Evolutionary conservation across 1,140 invertebrate species (phyloP).

Genomic region (Popillia japonica): DNA sequence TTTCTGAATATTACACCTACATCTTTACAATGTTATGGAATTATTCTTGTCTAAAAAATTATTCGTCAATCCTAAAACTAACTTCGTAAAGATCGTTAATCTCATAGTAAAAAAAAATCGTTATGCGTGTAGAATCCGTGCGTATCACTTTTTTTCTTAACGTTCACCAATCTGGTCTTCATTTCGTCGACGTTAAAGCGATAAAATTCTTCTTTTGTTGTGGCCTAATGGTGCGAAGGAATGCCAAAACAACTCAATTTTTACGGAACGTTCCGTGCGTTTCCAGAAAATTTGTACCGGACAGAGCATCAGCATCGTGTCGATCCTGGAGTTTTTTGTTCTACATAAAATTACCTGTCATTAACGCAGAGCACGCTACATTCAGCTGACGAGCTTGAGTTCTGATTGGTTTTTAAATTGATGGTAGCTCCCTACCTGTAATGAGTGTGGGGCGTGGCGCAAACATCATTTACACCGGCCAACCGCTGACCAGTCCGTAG

Average conservation of each 20-base stretch:
- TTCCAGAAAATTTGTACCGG: slow-evolving; percentile 38
- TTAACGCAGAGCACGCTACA: slow-evolving; percentile 54
- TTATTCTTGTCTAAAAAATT: too few species aligned
- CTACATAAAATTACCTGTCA: slow-evolving; percentile 55
- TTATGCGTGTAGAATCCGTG: neutral
- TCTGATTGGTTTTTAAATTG: slow-evolving; percentile 59
- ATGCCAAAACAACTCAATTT: slow-evolving; percentile 38
- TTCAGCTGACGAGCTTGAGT: slow-evolving; percentile 47
- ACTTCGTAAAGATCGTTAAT: neutral
- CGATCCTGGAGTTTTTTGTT: slow-evolving; percentile 50
- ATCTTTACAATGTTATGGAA: too few species aligned
- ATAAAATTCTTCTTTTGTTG: slow-evolving; percentile 22
- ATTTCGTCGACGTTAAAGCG: neutral
- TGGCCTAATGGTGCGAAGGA: slow-evolving; percentile 36
- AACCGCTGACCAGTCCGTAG: slow-evolving; percentile 54
- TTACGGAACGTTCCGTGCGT: slow-evolving; percentile 28
- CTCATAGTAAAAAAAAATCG: neutral
- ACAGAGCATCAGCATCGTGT: slow-evolving; percentile 41
- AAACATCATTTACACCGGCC: slow-evolving; percentile 59
- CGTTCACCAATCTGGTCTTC: neutral
- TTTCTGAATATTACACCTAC: too few species aligned
- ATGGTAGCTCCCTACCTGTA: slow-evolving; percentile 57
- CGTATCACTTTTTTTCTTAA: neutral
- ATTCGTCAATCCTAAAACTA: too few species aligned
- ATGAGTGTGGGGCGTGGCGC: slow-evolving; percentile 57